These are phyloP conservation scores for Aleiodes testaceus DNA, from an alignment of 2,888 invertebrate species.

Conservation along the genomic window DNA sequence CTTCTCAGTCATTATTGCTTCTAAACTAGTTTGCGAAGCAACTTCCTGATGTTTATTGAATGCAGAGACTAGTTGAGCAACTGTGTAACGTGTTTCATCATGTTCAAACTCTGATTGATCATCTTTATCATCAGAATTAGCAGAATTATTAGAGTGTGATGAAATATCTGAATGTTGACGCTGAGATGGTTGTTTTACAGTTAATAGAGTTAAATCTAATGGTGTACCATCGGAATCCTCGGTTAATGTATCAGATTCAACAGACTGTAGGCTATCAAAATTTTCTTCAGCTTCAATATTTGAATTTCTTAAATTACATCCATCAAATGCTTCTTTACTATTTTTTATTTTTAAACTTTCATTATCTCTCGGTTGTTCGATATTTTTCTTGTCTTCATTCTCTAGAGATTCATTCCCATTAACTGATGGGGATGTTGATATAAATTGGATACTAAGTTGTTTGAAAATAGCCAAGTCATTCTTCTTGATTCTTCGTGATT, in stretches of 20 bases:
- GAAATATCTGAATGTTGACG: constrained; percentile 66
- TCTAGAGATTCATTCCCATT: background rate
- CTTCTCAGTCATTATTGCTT: constrained; percentile 72
- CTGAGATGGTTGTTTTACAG: constrained; percentile 60
- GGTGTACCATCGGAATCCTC: constrained; percentile 68
- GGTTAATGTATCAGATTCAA: constrained; percentile 70
- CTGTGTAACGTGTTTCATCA: constrained; percentile 73
- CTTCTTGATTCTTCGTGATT: constrained; percentile 57
- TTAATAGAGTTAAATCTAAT: constrained; percentile 44
- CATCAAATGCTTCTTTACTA: background rate
- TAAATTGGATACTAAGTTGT: constrained; percentile 59
- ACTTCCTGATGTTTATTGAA: constrained; percentile 74
- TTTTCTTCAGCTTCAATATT: constrained; percentile 63
- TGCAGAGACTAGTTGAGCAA: constrained; percentile 73
- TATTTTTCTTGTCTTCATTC: constrained; percentile 25
- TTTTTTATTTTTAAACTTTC: background rate
- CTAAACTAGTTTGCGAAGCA: constrained; percentile 71
- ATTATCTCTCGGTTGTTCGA: background rate
- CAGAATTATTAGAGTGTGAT: constrained; percentile 66
- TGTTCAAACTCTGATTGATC: constrained; percentile 69
- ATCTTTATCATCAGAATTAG: constrained; percentile 68
- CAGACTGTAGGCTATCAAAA: constrained; percentile 68
- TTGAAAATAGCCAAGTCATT: constrained; percentile 64
- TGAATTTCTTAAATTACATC: constrained; percentile 11
- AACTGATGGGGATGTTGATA: constrained; percentile 23